Evolutionary conservation across 37 sponge, comb jelly and placozoan genomes (phyloP), one percentile per base, ranked within the genome.

Genomic region (Chondrilla cf. caribensis): DNA sequence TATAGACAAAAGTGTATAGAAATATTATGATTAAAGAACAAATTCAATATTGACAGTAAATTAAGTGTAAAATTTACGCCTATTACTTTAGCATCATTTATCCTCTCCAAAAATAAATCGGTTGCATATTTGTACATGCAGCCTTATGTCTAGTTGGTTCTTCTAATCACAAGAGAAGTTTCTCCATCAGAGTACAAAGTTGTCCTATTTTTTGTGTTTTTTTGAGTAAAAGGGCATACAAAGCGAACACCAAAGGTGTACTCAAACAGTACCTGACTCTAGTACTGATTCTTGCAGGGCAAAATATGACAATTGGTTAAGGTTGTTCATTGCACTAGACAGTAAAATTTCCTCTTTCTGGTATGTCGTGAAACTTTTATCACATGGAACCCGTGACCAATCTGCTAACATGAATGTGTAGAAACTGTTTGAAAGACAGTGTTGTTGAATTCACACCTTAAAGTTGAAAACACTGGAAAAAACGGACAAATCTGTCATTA

Each of bases 111-210:
- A 82, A 95, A 95, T 35, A 95, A 65, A 8, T 84, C 58, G 29
- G 83, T 25, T 31, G 93, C 95, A 83, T 79, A 89, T 22, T 92
- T 58, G n/a, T n/a, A n/a, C n/a, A 39, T 95, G 92, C 40, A 95
- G 72, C 55, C 92, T 58, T 86, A 95, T 84, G 58, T 95, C 95
- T 59, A 95, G 70, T 21, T 73, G 25, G 54, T 95, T 95, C 6
- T 36, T 66, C 32, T 60, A 9, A 57, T 28, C 35, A 21, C 9
- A 47, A 2, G 43, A 14, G 36, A 40, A n/a, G 32, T 79, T 15
- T 35, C 35, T 1, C 44, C 51, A 79, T 26, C 9, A 19, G 68
- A 55, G 17, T 11, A 44, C n/a, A n/a, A n/a, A n/a, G n/a, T n/a
- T n/a, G n/a, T n/a, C n/a, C n/a, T n/a, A n/a, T n/a, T n/a, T 19